These are phyloP conservation scores for Tapera naevia DNA, from an alignment of 2,797 vertebrate genomes.

Conservation along the genomic window DNA sequence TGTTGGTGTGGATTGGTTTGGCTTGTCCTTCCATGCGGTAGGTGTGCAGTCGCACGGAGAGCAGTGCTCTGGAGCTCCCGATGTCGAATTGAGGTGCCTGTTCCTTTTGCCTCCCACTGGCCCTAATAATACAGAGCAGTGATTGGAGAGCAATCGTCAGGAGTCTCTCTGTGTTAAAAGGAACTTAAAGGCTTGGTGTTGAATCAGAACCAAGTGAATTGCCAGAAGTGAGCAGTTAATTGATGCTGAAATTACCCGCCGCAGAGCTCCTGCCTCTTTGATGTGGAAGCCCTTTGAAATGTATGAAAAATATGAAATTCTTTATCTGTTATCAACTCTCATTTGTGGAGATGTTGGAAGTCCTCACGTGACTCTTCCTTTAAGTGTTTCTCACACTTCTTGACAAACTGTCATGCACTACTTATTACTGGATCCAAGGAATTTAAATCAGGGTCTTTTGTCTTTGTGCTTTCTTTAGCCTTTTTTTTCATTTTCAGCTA, in stretches of 20 bases:
- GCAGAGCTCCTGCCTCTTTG: not conserved
- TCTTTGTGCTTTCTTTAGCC: not conserved
- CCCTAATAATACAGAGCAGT: fast-evolving
- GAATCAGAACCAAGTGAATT: not conserved
- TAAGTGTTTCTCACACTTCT: not conserved
- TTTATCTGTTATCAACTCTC: not conserved
- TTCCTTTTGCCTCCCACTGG: not conserved
- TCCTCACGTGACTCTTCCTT: not conserved
- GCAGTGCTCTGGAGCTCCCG: not conserved
- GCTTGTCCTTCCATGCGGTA: not conserved
- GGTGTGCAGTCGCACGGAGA: not conserved
- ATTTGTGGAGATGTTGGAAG: not conserved
- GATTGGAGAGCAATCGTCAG: not conserved
- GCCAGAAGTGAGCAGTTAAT: not conserved
- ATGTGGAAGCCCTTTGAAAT: not conserved
- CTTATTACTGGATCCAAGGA: not conserved
- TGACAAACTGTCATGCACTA: not conserved
- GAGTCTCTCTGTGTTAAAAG: not conserved
- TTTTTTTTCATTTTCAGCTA: not conserved
- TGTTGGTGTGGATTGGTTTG: not conserved
- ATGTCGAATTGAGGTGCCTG: not conserved
- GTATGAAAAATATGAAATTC: not conserved
- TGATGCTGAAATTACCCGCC: not conserved
- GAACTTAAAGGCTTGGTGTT: not conserved
- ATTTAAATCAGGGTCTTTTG: not conserved